Percentiles rank a stretch among this genome's conserved stretches.
These are phyloP conservation scores for Ramazzottius varieornatus DNA, from an alignment of 2,888 invertebrate species.

Conservation along the genomic window DNA sequence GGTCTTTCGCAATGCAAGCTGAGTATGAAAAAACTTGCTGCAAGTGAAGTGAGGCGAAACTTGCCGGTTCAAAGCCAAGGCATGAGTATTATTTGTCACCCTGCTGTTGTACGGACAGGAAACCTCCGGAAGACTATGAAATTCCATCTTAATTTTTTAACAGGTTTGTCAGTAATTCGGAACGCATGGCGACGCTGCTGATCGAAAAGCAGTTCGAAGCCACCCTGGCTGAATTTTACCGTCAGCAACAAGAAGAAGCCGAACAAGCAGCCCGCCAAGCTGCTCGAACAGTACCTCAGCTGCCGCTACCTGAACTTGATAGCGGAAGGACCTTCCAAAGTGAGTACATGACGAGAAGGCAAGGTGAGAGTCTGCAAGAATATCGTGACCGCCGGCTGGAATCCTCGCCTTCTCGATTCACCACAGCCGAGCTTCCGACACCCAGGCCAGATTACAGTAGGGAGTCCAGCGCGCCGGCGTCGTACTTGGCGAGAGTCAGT, in stretches of 20 bases:
- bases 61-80: slow-evolving; percentile 7
- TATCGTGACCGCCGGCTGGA: slow-evolving; percentile 2
- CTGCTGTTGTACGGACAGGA: too few species aligned
- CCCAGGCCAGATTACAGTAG: neutral
- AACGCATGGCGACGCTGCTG: neutral
- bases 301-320: too few species aligned
- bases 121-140: too few species aligned
- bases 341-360: neutral
- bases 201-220: neutral
- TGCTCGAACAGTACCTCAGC: neutral
- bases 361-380: neutral
- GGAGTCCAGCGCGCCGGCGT: slow-evolving; percentile 2
- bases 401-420: slow-evolving; percentile 1
- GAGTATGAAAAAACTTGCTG: too few species aligned
- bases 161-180: neutral
- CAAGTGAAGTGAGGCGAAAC: too few species aligned
- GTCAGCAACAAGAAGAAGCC: slow-evolving; percentile 6
- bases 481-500: neutral
- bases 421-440: neutral
- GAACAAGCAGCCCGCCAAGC: neutral
- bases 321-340: too few species aligned
- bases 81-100: too few species aligned
- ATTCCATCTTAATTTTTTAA: too few species aligned
- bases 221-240: neutral
- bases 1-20: too few species aligned